Evolutionary conservation across 1,140 invertebrate genomes (phyloP).

Genomic region (Drosophila santomea): DNA sequence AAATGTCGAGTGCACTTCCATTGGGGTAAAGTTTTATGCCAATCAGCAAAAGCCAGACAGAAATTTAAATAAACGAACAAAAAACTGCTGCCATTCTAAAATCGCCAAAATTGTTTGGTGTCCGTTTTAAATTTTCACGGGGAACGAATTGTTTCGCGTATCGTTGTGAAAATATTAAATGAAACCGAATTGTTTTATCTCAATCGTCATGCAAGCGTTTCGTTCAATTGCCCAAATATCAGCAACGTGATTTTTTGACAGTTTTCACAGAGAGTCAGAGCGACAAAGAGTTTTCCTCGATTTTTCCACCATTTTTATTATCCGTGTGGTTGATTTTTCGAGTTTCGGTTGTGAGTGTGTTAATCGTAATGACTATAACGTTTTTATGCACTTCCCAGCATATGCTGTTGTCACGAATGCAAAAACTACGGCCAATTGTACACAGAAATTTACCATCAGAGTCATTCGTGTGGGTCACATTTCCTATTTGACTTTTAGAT

Average conservation of each 20-base stretch:
- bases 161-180: slow-evolving; percentile 74
- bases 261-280: slow-evolving; percentile 32
- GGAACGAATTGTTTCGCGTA: slow-evolving; percentile 46
- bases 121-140: slow-evolving; percentile 26
- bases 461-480: neutral
- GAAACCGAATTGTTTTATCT: slow-evolving; percentile 48
- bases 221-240: slow-evolving; percentile 48
- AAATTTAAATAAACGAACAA: neutral
- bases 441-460: slow-evolving; percentile 7
- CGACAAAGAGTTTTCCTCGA: neutral
- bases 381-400: slow-evolving; percentile 32
- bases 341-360: slow-evolving; percentile 15
- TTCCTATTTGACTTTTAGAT: neutral
- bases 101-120: slow-evolving; percentile 58
- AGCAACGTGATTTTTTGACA: slow-evolving; percentile 57
- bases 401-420: slow-evolving; percentile 6
- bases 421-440: slow-evolving; percentile 23
- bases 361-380: slow-evolving; percentile 39
- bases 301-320: slow-evolving; percentile 6
- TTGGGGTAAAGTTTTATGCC: slow-evolving; percentile 61
- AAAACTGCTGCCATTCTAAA: slow-evolving; percentile 43
- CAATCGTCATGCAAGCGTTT: slow-evolving; percentile 6
- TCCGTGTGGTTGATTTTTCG: slow-evolving; percentile 17
- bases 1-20: slow-evolving; percentile 67
- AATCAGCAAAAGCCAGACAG: slow-evolving; percentile 22